A percentile compares a stretch with the other conserved stretches of the same genome.
Evolutionary conservation across 2,888 invertebrate genomes (phyloP).

Genomic region (Aethes cnicana): DNA sequence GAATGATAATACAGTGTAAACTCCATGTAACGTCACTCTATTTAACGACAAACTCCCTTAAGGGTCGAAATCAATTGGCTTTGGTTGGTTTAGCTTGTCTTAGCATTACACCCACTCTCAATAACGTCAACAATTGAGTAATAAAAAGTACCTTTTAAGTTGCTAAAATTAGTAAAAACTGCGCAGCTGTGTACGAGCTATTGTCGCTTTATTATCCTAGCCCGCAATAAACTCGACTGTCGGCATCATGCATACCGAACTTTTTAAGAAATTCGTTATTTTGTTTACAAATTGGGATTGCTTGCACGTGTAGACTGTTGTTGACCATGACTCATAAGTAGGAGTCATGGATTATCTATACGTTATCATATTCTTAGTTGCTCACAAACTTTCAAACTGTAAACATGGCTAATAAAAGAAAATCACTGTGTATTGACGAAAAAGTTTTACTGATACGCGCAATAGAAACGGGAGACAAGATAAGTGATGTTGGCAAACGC

Average conservation of each 20-base stretch:
- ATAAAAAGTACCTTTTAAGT: background rate
- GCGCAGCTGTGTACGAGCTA: background rate
- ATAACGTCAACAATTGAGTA: background rate
- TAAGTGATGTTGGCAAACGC: too few species aligned
- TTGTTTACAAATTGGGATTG: conserved; percentile 1
- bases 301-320: background rate
- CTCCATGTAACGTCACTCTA: too few species aligned
- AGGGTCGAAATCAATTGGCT: background rate
- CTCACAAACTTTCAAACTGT: conserved; percentile 1
- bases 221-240: background rate
- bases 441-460: conserved; percentile 43
- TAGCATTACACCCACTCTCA: too few species aligned
- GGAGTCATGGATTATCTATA: background rate
- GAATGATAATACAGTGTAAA: too few species aligned
- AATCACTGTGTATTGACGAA: conserved; percentile 45
- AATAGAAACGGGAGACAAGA: too few species aligned
- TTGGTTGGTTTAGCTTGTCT: background rate
- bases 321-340: background rate
- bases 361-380: background rate
- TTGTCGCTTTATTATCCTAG: too few species aligned
- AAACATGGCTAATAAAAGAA: conserved; percentile 37
- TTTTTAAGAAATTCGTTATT: background rate
- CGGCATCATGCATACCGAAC: background rate
- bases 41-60: background rate
- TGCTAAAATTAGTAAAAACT: background rate